Base-by-base conservation (phyloP, 1,140 invertebrate genomes). In the Drosophila lacertosa region DNA sequence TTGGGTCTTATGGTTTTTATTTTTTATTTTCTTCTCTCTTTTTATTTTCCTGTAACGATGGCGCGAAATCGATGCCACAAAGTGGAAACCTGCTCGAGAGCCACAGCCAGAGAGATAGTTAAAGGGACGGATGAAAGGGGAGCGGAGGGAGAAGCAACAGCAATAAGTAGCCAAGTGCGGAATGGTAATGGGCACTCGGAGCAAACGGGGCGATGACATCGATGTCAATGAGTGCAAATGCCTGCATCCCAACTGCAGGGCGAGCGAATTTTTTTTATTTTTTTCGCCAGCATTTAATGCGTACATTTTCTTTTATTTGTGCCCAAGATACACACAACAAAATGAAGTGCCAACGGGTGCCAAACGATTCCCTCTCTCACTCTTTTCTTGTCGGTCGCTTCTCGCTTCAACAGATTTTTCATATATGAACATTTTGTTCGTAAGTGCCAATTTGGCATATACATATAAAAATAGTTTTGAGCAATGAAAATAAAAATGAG, bases 41-140 rank as follows among this genome's bases (percentile, higher is more conserved):
- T 29, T 35, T 64, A 69, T 70, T 70, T 70, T 70, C 57, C 29
- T 64, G 51, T 65, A 69, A 64, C 66, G 59, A 63, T 60, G 39
- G 45, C 39, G 60, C 67, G 62, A 58, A 71, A 71, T 71, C 62
- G 68, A 66, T 65, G 68, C 24, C 51, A 24, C 32, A 47, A 32
- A 62, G 58, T 48, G 42, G 40, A 54, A 54, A 63, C 40, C 45
- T 68, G 48, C 33, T 4, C 15, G 45, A 68, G 37, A 70, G 50
- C 32, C 37, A 39, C 22, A 16, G 42, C 2, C 1, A 15, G 15
- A 60, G 4, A 7, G 6, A 26, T 9, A 22, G 20, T 7, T 0
- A 13, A 7, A 26, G 15, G 39, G 35, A 20, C n/a, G n/a, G 5
- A 13, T 4, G 10, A 15, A 44, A 13, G 20, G 55, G 11, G 15